Percentiles rank a stretch among this genome's conserved stretches.
phyloP scores from a whole-genome alignment of 2,113 vertebrate species.

The Acanthochromis polyacanthus region DNA sequence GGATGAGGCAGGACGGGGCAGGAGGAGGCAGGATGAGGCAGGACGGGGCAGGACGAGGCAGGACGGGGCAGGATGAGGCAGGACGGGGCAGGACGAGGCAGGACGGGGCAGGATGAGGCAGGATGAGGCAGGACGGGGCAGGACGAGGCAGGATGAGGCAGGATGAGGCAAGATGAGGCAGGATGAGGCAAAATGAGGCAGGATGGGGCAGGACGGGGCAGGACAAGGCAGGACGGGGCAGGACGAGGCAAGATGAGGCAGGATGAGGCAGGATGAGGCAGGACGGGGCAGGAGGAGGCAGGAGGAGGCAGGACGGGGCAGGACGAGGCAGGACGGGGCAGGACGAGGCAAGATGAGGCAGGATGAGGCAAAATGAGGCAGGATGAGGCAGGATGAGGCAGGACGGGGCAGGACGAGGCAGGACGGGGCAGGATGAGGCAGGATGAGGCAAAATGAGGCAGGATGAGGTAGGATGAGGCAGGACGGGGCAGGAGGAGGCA shows the following conservation, averaged over 20 bases:
- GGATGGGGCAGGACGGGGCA: constrained; percentile 53
- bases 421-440: constrained; percentile 45
- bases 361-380: constrained; percentile 45
- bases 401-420: constrained; percentile 52
- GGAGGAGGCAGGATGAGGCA: constrained; percentile 29
- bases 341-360: constrained; percentile 26
- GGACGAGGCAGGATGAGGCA: constrained; percentile 29
- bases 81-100: too few relatives aligned
- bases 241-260: too few relatives aligned
- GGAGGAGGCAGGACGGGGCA: constrained; percentile 44
- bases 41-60: constrained; percentile 52
- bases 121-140: constrained; percentile 47
- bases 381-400: constrained; percentile 48
- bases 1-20: constrained; percentile 47
- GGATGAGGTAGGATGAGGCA: constrained; percentile 29
- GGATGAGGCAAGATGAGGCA: constrained; percentile 45
- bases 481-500: constrained; percentile 52
- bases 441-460: too few relatives aligned
- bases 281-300: constrained; percentile 52
- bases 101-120: constrained; percentile 45
- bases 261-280: constrained; percentile 29
- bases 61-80: constrained; percentile 45
- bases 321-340: constrained; percentile 46
- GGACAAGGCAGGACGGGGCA: constrained; percentile 44
- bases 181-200: constrained; percentile 45